These are phyloP conservation scores for Bombyx mandarina DNA, from an alignment of 1,140 invertebrate species.

Conservation along the genomic window DNA sequence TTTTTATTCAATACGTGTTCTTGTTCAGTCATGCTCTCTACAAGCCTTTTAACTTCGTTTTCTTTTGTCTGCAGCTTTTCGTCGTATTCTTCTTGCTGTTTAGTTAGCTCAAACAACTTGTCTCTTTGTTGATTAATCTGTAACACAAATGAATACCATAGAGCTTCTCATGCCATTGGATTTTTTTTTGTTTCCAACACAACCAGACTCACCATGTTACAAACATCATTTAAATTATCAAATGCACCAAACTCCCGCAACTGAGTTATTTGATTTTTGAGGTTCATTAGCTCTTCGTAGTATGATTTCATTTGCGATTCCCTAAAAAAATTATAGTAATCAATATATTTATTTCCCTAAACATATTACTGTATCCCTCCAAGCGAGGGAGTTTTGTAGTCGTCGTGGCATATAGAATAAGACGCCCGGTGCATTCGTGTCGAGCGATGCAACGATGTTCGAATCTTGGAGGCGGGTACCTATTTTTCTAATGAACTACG, in stretches of 20 bases:
- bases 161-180: no score
- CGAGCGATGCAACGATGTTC: no score
- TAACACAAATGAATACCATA: no score
- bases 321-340: constrained; percentile 22
- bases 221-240: constrained; percentile 34
- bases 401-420: no score
- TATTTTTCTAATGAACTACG: no score
- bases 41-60: constrained; percentile 23
- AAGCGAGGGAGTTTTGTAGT: no score
- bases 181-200: background rate
- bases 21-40: constrained; percentile 25
- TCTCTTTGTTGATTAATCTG: constrained; percentile 34
- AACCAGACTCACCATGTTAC: constrained; percentile 30
- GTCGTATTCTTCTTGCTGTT: constrained; percentile 30
- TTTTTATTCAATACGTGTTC: constrained; percentile 32
- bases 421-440: no score
- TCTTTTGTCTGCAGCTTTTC: constrained; percentile 36
- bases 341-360: background rate
- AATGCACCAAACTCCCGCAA: constrained; percentile 43
- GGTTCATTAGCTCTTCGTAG: constrained; percentile 33
- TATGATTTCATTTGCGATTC: constrained; percentile 42
- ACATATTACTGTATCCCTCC: no score
- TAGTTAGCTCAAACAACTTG: constrained; percentile 28
- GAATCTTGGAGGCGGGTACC: no score
- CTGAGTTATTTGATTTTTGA: constrained; percentile 37